A percentile compares a stretch with the other conserved stretches of the same genome.
phyloP scores from a whole-genome alignment of 1,140 invertebrate species.

The Nixonia krombeini region DNA sequence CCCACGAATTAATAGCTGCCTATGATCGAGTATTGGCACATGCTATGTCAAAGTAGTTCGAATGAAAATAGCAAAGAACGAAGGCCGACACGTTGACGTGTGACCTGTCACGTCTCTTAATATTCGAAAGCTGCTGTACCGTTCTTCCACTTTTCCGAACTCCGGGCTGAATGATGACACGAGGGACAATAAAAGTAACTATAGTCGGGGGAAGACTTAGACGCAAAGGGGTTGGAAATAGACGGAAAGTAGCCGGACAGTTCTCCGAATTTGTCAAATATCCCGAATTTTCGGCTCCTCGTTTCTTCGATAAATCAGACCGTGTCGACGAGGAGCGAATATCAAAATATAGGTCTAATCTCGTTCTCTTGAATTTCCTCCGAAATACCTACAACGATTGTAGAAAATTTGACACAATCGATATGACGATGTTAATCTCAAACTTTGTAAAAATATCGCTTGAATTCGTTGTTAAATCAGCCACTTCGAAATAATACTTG shows the following conservation, averaged over 20 bases:
- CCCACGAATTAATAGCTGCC: slow-evolving; percentile 24
- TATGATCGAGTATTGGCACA: slow-evolving; percentile 38
- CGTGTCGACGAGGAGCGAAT: slow-evolving; percentile 50
- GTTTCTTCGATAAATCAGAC: neutral
- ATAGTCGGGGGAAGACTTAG: slow-evolving; percentile 17
- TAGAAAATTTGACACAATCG: no score
- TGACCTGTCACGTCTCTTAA: no score
- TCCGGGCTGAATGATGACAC: neutral
- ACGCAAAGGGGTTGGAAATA: no score
- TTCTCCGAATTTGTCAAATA: slow-evolving; percentile 9
- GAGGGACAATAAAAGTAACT: slow-evolving; percentile 12
- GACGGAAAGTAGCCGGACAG: slow-evolving; percentile 15
- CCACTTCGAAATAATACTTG: no score
- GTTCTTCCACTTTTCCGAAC: neutral
- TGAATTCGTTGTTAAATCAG: no score
- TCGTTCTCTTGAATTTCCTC: no score
- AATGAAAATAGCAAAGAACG: slow-evolving; percentile 27
- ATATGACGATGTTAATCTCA: no score
- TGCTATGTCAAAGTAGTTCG: slow-evolving; percentile 29
- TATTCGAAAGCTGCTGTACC: slow-evolving; percentile 25
- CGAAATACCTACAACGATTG: no score
- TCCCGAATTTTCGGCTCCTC: neutral
- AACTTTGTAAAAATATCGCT: no score
- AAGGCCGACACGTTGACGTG: no score
- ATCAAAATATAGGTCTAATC: no score